These are phyloP conservation scores for Ispidina picta DNA, from an alignment of 2,797 vertebrate genomes.

Conservation along the genomic window DNA sequence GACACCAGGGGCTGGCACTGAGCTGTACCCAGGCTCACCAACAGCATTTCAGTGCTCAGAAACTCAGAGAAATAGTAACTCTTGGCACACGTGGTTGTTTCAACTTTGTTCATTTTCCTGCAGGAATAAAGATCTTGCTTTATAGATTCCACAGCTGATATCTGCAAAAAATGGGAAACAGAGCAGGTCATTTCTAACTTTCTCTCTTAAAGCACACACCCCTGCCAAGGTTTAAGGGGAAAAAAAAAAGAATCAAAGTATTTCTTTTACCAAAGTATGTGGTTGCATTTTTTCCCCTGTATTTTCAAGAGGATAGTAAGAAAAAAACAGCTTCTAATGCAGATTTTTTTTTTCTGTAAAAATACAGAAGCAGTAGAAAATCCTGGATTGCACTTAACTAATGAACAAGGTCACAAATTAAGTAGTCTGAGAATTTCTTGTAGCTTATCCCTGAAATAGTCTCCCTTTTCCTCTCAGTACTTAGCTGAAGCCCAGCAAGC, in stretches of 20 bases:
- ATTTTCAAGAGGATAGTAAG: neutral
- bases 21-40: neutral
- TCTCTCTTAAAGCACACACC: neutral
- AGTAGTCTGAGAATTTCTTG: constrained; percentile 53
- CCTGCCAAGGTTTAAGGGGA: neutral
- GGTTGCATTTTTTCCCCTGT: neutral
- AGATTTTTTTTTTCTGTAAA: neutral
- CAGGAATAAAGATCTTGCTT: neutral
- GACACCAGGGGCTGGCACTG: neutral
- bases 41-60: neutral
- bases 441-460: neutral
- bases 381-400: neutral
- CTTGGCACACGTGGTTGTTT: neutral
- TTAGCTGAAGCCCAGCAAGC: neutral
- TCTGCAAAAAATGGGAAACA: neutral
- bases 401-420: constrained; percentile 18
- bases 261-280: neutral
- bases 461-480: neutral
- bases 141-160: neutral
- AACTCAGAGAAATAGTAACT: neutral
- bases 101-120: neutral
- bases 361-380: neutral
- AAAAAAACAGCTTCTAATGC: neutral
- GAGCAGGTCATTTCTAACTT: neutral
- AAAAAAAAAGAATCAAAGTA: neutral